Evolutionary conservation across 2,797 vertebrate species (phyloP).

Genomic region (Dipus sagitta): DNA sequence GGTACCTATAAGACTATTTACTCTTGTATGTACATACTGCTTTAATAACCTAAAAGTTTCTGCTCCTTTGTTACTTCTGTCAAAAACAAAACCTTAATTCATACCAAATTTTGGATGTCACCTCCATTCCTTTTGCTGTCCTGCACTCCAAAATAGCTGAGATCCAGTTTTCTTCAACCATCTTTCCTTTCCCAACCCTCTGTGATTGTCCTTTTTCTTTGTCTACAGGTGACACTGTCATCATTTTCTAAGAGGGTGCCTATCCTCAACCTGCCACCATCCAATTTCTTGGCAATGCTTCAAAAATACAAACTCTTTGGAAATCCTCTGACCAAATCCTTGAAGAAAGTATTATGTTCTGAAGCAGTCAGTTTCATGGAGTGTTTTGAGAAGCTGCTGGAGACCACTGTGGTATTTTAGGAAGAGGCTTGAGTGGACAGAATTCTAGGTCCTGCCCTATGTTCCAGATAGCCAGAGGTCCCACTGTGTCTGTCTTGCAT

Average conservation of each 20-base stretch:
- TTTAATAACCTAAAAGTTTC: neutral
- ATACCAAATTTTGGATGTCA: neutral
- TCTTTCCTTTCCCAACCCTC: neutral
- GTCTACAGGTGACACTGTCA: neutral
- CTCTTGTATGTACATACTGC: neutral
- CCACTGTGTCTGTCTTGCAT: too few relatives aligned
- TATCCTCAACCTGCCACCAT: neutral
- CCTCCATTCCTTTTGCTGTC: neutral
- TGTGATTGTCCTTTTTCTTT: neutral
- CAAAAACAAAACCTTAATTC: neutral
- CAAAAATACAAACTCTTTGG: neutral
- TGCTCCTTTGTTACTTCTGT: neutral
- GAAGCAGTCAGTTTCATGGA: neutral
- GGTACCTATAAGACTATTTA: fast-evolving
- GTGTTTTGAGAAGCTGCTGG: too few relatives aligned
- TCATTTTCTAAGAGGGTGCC: neutral
- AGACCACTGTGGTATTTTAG: too few relatives aligned
- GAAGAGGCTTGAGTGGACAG: too few relatives aligned
- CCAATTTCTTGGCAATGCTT: neutral
- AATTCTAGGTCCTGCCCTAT: neutral
- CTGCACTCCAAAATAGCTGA: neutral
- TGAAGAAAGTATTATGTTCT: neutral
- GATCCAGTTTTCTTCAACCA: too few relatives aligned
- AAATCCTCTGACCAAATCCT: neutral
- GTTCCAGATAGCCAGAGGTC: neutral